Evolutionary conservation across 2,888 invertebrate genomes (phyloP), one percentile per base, ranked within the genome.

Genomic region (Gymnocheta viridis): DNA sequence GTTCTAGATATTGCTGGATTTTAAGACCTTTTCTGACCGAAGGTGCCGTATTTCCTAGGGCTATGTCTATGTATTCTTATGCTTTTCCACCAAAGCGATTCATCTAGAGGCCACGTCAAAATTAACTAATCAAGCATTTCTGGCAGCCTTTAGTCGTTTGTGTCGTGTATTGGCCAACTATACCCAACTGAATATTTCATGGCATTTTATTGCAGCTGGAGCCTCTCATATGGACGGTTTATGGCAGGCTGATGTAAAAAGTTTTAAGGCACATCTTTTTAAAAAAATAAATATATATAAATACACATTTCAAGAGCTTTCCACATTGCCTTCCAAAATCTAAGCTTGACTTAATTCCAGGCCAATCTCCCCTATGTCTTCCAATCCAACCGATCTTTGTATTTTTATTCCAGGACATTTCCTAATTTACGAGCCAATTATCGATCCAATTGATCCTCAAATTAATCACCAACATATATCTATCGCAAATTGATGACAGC

Each of bases 41-140:
- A 10, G 10, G 1, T 64, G 64, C 24, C 64, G 58, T 7, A 35
- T 19, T 1, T 17, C 22, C 4, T 38, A 35, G 6, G 58, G 73
- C 5, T 56, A 82, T 3, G 24, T n/a, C 3, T 56, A 32, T 10
- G 10, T 56, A 3, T 56, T 56, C 19, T 7, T 60, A 22, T 60
- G 58, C 17, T 60, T 60, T 10, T 35, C 35, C 0, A 38, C 58
- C 3, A 60, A 60, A 6, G 58, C 35, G 1, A 62, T 47, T 4
- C 81, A 78, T 6, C 27, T 56, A 14, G 29, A 24, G 10, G 22
- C 72, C 0, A 24, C 79, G 0, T 72, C 66, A 9, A 35, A 72
- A 24, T 60, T 60, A 14, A 35, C 58, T 22, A 29, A 32, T 2
- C 12, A 24, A 4, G 17, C 32, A 4, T 58, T 60, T 4, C 22